Evolutionary conservation across 2,888 invertebrate species (phyloP), one percentile per base, ranked within the genome.

Genomic region (Linyphia triangularis): DNA sequence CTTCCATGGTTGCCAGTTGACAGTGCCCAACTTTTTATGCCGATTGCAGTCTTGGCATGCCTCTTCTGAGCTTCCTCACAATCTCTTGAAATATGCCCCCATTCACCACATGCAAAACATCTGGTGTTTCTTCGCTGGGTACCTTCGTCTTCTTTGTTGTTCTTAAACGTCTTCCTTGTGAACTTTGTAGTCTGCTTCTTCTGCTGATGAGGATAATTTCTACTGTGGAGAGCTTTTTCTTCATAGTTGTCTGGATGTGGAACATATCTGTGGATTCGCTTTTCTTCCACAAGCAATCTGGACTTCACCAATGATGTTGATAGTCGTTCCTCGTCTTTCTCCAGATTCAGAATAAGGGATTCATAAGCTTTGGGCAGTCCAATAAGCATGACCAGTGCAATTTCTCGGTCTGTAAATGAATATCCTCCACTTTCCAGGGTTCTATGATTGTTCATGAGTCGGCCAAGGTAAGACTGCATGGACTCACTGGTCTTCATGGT

Each of bases 1-100:
- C 37, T 59, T 51, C 26, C 51, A 16, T 57, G 19, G 9, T 57
- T 26, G 26, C 43, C 30, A 9, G 82, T 61, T 2, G 33, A n/a
- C 26, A 72, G 28, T 61, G 82, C 40, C 26, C 26, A 30, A 24
- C 57, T 81, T 26, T 82, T 82, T 1, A 82, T 1, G 26, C 72
- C 82, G 26, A 82, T 37, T 30, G 82, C 63, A 7, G 72, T 33
- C 43, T 72, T 81, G 22, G 5, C n/a, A 7, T 19, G 24, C 19
- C 33, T 19, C 1, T 51, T 6, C 2, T 51, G 40, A 2, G 82
- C 72, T 61, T 82, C 70, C 24, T 43, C 65, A 65, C 77, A 77
- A 33, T 75, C 19, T 65, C 33, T 26, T 2, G 84, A 63, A 10
- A 77, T 77, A 24, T 75, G 67, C 13, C 84, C 84, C 75, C 57